A percentile compares a stretch with the other conserved stretches of the same genome.
These are phyloP conservation scores for Malurus alboscapulatus DNA, from an alignment of 2,113 vertebrate species.

Conservation along the genomic window DNA sequence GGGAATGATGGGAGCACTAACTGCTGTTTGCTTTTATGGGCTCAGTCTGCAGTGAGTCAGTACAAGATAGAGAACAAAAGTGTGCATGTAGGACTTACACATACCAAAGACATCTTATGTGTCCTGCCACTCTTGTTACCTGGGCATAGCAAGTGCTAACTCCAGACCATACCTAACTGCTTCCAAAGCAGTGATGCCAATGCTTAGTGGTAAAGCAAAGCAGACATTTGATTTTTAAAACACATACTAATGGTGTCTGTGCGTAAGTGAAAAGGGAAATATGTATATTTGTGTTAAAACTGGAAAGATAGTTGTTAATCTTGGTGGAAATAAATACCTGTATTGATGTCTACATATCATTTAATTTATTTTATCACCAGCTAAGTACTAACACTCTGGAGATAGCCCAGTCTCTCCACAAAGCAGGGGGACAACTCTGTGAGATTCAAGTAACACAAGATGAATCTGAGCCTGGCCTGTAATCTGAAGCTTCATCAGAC, in stretches of 20 bases:
- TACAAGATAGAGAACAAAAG: neutral
- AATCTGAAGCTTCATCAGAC: neutral
- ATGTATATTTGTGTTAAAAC: neutral
- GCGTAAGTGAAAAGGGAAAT: neutral
- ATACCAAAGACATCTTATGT: neutral
- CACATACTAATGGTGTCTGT: neutral
- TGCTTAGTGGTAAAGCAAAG: neutral
- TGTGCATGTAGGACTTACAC: neutral
- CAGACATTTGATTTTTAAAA: neutral
- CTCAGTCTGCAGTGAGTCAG: neutral
- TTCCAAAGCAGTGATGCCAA: neutral
- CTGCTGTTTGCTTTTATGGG: neutral
- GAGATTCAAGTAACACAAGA: neutral
- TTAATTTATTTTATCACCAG: slow-evolving; percentile 44
- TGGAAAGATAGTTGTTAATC: slow-evolving; percentile 20
- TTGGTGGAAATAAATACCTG: slow-evolving; percentile 11
- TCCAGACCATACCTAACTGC: neutral
- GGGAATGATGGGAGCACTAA: neutral
- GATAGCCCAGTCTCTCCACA: accelerated
- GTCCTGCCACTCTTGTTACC: neutral
- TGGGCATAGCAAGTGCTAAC: neutral
- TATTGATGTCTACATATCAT: slow-evolving; percentile 14
- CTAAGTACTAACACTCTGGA: neutral
- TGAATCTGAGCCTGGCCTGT: neutral
- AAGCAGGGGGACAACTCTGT: neutral